Evolutionary conservation across 2,888 invertebrate genomes (phyloP), one percentile per base, ranked within the genome.

Genomic region (Sialis lutaria): DNA sequence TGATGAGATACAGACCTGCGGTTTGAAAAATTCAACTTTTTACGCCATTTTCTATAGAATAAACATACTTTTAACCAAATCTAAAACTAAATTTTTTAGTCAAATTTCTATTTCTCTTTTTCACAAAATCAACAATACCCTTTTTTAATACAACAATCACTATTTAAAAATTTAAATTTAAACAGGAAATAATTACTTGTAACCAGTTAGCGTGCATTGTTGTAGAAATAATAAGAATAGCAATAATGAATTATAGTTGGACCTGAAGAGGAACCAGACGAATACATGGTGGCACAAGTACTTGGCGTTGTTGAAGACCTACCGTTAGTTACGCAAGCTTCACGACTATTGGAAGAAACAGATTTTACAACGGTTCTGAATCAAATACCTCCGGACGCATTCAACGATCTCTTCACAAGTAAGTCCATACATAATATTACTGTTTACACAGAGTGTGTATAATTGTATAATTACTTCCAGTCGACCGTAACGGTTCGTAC

Each of bases 401-500:
- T 88, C 64, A 84, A 80, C 62, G 87, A 87, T 61, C 71, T 87
- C 46, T 86, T 85, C 65, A 74, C 79, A 59, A 84, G 79, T 78
- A 67, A 67, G 56, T 56, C 4, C 5, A n/a, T 12, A 1, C 5
- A 2, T 41, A 1, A 42, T 31, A 32, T 9, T 35, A 9, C 35
- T 9, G 8, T 35, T 35, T 22, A 22, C 4, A 13, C 30, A 42
- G 9, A 42, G n/a, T 7, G n/a, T n/a, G n/a, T 6, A 41, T n/a
- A 34, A 30, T 6, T 46, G 12, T 33, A 46, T 42, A 52, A 49
- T 49, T 48, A 52, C 51, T 60, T 62, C 9, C 56, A 76, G 77
- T 74, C 57, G 76, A 77, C 60, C 76, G 77, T 61, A 80, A 79
- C 60, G 79, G 79, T n/a, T 78, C 77, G 53, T 78, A 77, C 56